Conservation (phyloP, 2,888 invertebrate species). For the Malthinus seriepunctatus region DNA sequence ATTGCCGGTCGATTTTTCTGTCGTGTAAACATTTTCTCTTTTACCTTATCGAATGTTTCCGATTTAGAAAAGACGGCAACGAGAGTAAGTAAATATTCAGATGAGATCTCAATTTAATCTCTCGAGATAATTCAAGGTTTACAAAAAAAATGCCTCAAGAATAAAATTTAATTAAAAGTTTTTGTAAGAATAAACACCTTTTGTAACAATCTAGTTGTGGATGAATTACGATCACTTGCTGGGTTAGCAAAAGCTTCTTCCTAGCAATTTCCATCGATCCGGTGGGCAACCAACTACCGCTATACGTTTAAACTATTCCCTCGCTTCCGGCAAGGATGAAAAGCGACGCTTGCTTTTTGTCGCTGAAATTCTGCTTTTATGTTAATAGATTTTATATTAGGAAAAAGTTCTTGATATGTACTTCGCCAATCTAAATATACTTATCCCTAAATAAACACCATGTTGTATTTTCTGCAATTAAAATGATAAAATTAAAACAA, state of each 20-base stretch:
- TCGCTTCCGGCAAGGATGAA: conserved; percentile 4
- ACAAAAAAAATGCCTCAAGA: too few species aligned
- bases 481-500: too few species aligned
- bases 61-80: too few species aligned
- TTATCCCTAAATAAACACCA: too few species aligned
- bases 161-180: conserved; percentile 3
- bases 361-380: conserved; percentile 4
- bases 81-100: too few species aligned
- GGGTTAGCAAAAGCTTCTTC: not conserved
- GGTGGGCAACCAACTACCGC: conserved; percentile 10
- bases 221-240: conserved; percentile 5
- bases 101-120: too few species aligned
- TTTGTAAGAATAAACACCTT: not conserved
- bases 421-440: too few species aligned
- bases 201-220: not conserved
- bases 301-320: conserved; percentile 18
- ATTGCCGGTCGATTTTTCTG: too few species aligned
- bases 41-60: too few species aligned
- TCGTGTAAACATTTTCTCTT: too few species aligned
- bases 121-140: too few species aligned
- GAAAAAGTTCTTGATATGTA: not conserved
- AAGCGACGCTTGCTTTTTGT: conserved; percentile 13
- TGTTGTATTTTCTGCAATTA: too few species aligned
- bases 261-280: conserved; percentile 13
- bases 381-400: conserved; percentile 8